Conservation (phyloP, 2,888 invertebrate genomes). For the Ectropis crepuscularia region DNA sequence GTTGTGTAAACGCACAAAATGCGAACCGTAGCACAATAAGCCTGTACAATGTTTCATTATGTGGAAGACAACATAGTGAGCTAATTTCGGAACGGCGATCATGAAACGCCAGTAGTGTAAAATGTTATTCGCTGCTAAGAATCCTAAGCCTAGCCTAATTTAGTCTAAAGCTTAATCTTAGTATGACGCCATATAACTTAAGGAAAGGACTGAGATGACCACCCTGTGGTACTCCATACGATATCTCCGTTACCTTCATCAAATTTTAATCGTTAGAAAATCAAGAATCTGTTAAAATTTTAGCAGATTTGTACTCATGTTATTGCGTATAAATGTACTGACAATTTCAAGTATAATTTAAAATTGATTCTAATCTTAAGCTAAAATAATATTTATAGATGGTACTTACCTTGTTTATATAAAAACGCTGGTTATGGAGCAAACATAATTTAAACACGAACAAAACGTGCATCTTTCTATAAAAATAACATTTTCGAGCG, state of each 20-base stretch:
- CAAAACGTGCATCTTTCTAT: slow-evolving; percentile 37
- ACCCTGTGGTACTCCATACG: slow-evolving; percentile 42
- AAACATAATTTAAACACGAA: slow-evolving; percentile 49
- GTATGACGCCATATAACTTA: slow-evolving; percentile 24
- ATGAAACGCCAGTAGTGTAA: slow-evolving; percentile 61
- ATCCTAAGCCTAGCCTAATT: slow-evolving; percentile 51
- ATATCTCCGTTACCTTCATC: slow-evolving; percentile 39
- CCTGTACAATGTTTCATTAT: slow-evolving; percentile 62
- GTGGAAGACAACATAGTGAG: slow-evolving; percentile 83
- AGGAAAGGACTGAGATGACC: slow-evolving; percentile 29
- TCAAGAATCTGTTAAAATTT: slow-evolving; percentile 36
- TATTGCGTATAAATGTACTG: slow-evolving; percentile 58
- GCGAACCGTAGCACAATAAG: slow-evolving; percentile 66
- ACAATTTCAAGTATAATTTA: slow-evolving; percentile 50
- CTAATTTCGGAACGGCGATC: slow-evolving; percentile 57
- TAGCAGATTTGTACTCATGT: slow-evolving; percentile 51
- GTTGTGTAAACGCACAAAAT: slow-evolving; percentile 69
- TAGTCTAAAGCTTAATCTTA: slow-evolving; percentile 48
- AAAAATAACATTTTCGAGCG: slow-evolving; percentile 34
- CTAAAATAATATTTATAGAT: slow-evolving; percentile 34
- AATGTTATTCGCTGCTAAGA: slow-evolving; percentile 58
- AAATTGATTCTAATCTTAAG: slow-evolving; percentile 39
- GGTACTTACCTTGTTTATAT: slow-evolving; percentile 47
- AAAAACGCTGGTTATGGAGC: slow-evolving; percentile 75
- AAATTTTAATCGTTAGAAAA: slow-evolving; percentile 29